Percentiles rank a stretch among this genome's conserved stretches.
phyloP scores from a whole-genome alignment of 2,797 vertebrate genomes.

The Tragelaphus oryx region DNA sequence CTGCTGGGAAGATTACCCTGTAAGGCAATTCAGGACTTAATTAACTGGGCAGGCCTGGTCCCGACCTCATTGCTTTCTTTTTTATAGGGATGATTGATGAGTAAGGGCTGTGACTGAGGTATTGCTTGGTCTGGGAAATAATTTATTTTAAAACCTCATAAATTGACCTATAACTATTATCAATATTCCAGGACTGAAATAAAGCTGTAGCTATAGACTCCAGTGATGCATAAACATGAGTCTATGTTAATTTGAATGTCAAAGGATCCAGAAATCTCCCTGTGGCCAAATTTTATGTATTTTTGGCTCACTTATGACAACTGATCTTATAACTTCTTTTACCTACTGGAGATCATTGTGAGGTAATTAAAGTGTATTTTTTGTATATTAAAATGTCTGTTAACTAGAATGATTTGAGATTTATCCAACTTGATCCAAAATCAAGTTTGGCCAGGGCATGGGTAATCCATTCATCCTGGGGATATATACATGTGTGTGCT shows the following conservation, averaged over 20 bases:
- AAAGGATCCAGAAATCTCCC: neutral
- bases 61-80: neutral
- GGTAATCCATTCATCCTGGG: neutral
- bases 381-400: neutral
- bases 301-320: neutral
- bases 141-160: conserved; percentile 37
- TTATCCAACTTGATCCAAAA: neutral
- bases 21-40: neutral
- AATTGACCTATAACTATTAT: neutral
- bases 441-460: neutral
- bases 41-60: conserved; percentile 12
- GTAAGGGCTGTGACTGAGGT: neutral
- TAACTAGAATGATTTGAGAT: neutral
- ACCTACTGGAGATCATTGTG: neutral
- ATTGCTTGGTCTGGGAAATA: neutral
- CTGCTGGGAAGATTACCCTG: neutral
- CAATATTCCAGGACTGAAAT: neutral
- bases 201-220: neutral
- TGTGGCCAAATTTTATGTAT: neutral
- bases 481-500: neutral
- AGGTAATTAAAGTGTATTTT: neutral
- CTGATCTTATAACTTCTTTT: neutral
- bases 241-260: neutral
- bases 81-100: neutral
- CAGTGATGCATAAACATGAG: neutral